Evolutionary conservation across 2,888 invertebrate species (phyloP), one percentile per base, ranked within the genome.

Genomic region (Nipponacmea schrenckii): DNA sequence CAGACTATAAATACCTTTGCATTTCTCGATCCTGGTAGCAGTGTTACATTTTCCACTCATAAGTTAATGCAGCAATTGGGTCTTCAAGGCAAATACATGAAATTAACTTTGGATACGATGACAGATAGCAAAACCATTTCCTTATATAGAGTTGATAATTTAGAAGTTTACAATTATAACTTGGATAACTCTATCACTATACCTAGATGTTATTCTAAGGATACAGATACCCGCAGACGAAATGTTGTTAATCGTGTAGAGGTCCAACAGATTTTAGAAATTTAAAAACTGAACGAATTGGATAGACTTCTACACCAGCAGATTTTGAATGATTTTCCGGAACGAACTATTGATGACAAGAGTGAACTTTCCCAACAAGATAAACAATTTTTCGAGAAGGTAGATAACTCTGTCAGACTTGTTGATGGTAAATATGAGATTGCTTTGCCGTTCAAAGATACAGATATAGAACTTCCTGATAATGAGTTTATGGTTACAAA

Each of bases 1-100:
- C 12, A 50, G 48, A 20, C 48, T 8, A 46, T 45, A n/a, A 39
- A 50, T 17, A 69, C 68, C 3, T 71, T 68, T 62, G 71, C 71
- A 17, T 71, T 71, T 39, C 46, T 71, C 10, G 71, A 71, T 39
- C 27, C 67, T 12, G 67, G 71, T 17, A 67, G 67, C 31, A 71
- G 39, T 62, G 71, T 67, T 8, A 44, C 46, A 26, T 67, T 71
- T 46, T 71, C 56, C 17, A 56, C 67, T 10, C 62, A 67, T 24
- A 14, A n/a, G 1, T 62, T 71, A 45, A 15, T 39, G 31, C 20
- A 46, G 15, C 0, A 45, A 17, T 31, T 67, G n/a, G 24, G 48
- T n/a, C 8, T 20, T 17, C 17, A 39, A 45, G 70, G 70, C 24
- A 65, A 48, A 48, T 15, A 65, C 24, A 64, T 44, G 14, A 48